phyloP scores from a whole-genome alignment of 2,888 invertebrate genomes.

The Lasioglossum villosulum region DNA sequence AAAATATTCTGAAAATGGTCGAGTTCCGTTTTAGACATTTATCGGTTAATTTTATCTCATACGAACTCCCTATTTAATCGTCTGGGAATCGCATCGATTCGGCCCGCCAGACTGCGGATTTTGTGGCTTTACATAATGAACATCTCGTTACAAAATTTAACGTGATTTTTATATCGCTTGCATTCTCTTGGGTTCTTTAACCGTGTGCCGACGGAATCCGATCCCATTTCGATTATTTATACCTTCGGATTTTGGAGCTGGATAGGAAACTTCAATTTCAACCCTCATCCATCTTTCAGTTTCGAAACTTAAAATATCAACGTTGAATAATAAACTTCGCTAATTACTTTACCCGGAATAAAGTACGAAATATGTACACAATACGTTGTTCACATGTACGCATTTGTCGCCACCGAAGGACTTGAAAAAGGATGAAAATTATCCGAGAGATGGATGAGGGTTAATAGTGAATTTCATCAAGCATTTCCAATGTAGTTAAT shows the following conservation, averaged over 20 bases:
- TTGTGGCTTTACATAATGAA: not conserved
- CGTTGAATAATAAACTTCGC: too few species aligned
- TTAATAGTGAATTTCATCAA: too few species aligned
- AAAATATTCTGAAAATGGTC: not conserved
- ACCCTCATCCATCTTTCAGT: not conserved
- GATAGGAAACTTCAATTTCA: not conserved
- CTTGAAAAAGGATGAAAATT: too few species aligned
- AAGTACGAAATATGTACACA: too few species aligned
- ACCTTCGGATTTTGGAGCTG: not conserved
- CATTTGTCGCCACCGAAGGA: too few species aligned
- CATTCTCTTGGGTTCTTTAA: not conserved
- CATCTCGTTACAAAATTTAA: not conserved
- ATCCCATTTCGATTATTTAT: not conserved
- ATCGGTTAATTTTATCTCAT: not conserved
- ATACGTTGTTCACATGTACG: too few species aligned
- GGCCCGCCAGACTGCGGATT: not conserved
- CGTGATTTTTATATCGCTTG: not conserved
- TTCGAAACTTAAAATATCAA: too few species aligned
- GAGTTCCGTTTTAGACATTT: not conserved
- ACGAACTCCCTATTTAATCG: not conserved
- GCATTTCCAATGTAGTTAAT: not conserved
- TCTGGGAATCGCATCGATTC: constrained; percentile 2
- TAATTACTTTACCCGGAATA: too few species aligned
- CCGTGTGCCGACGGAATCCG: not conserved
- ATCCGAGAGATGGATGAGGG: too few species aligned